Percentiles rank a stretch among this genome's conserved stretches.
Conservation (phyloP, 2,113 vertebrate genomes). For the Hystrix cristata region DNA sequence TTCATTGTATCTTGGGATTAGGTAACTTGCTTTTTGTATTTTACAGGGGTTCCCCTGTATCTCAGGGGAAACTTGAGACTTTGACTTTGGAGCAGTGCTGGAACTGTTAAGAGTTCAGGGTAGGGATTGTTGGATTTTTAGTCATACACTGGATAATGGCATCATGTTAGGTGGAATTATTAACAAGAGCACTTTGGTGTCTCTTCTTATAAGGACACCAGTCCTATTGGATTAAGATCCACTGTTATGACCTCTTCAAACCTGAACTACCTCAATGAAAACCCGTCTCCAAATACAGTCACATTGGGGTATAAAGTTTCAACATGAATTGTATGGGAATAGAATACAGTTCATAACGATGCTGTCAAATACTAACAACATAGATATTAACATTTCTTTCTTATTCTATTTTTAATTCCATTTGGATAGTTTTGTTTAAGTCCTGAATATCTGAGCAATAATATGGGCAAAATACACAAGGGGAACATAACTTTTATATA, state of each 20-base stretch:
- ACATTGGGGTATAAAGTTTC: background rate
- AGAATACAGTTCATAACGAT: background rate
- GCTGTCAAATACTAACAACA: background rate
- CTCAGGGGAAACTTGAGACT: background rate
- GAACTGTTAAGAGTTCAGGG: background rate
- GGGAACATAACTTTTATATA: background rate
- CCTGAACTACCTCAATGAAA: background rate
- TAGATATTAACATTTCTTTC: background rate
- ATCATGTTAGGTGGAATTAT: background rate
- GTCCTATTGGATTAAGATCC: background rate
- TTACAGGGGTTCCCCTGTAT: background rate
- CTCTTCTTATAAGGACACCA: background rate
- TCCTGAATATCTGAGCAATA: background rate
- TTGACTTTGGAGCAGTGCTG: background rate
- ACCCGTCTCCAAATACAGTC: background rate
- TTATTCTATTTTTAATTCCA: background rate
- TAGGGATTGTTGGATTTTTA: background rate
- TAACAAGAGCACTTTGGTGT: background rate
- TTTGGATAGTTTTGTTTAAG: background rate
- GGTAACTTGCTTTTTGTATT: background rate
- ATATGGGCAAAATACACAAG: background rate
- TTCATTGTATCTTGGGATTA: background rate
- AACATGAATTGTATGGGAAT: too few species aligned
- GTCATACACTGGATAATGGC: background rate
- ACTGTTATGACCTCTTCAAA: background rate